phyloP scores from a whole-genome alignment of 2,113 vertebrate genomes.

The Lutjanus erythropterus region DNA sequence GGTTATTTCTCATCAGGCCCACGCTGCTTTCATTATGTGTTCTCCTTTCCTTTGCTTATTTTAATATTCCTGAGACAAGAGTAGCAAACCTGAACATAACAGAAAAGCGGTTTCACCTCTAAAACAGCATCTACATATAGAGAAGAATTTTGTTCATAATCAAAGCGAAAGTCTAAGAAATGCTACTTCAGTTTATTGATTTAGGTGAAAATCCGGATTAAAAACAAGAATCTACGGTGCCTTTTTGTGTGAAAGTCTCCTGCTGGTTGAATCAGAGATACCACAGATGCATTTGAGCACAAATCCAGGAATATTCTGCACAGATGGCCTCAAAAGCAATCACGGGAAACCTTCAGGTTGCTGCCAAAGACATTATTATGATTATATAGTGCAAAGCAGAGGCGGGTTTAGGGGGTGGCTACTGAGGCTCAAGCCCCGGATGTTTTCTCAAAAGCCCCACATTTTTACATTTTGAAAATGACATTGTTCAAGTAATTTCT shows the following conservation, averaged over 20 bases:
- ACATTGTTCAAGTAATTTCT: too few species aligned
- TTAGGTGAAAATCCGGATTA: conserved; percentile 6
- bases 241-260: neutral
- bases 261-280: conserved; percentile 28
- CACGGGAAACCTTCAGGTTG: conserved; percentile 37
- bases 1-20: conserved; percentile 48
- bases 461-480: too few species aligned
- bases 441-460: too few species aligned
- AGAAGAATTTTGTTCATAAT: neutral
- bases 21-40: conserved; percentile 52
- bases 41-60: conserved; percentile 14
- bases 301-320: conserved; percentile 25
- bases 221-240: conserved; percentile 4
- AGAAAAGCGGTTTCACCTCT: neutral
- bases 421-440: too few species aligned
- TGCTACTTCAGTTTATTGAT: conserved; percentile 8
- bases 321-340: conserved; percentile 54
- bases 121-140: neutral
- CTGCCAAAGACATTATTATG: conserved; percentile 16
- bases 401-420: too few species aligned
- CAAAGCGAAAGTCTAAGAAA: conserved; percentile 1
- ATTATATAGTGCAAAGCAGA: conserved; percentile 33
- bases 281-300: conserved; percentile 25
- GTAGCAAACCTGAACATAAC: conserved; percentile 1
- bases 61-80: conserved; percentile 18